Conservation (phyloP, 1,140 invertebrate species). For the Neotoxoptera formosana region DNA sequence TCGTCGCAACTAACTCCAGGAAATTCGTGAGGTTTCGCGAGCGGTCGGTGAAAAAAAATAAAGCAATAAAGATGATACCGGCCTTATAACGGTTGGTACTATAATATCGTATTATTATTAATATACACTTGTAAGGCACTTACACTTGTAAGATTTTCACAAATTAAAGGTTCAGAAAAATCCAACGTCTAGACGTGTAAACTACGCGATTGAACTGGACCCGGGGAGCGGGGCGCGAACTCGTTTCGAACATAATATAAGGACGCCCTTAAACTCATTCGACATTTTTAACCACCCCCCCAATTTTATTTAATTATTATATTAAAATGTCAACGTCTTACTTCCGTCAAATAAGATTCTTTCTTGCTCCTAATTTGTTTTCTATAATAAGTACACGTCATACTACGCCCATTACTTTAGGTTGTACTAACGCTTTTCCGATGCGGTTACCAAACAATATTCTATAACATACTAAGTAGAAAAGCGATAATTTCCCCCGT, state of each 20-base stretch:
- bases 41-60: neutral
- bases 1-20: neutral
- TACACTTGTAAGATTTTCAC: constrained; percentile 35
- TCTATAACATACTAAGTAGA: too few species aligned
- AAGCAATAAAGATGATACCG: neutral
- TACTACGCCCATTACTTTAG: too few species aligned
- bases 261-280: neutral
- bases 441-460: too few species aligned
- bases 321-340: too few species aligned
- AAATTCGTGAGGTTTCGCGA: constrained; percentile 48
- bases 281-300: too few species aligned
- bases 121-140: neutral
- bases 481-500: too few species aligned
- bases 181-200: neutral
- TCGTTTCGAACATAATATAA: neutral
- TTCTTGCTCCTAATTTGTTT: too few species aligned
- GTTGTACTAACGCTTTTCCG: too few species aligned
- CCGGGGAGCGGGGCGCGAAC: too few species aligned
- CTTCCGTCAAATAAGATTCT: too few species aligned
- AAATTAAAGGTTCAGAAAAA: neutral
- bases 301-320: too few species aligned
- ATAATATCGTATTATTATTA: neutral
- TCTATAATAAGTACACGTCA: too few species aligned
- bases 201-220: neutral
- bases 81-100: neutral